These are phyloP conservation scores for Oreonectes daqikongensis DNA, from an alignment of 2,797 vertebrate genomes.

Conservation along the genomic window DNA sequence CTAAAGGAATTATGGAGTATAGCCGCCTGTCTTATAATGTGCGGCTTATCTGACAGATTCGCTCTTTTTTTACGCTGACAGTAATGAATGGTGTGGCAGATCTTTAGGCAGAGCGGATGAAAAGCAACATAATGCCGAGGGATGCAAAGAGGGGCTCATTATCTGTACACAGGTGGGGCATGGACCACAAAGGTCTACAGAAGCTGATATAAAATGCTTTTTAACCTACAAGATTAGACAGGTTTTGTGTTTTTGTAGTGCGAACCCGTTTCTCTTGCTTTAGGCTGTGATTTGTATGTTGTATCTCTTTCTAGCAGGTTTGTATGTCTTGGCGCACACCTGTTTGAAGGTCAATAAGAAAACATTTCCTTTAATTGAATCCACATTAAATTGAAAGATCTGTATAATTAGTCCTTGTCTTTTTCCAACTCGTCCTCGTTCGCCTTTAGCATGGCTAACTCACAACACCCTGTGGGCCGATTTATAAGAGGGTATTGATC, in stretches of 20 bases:
- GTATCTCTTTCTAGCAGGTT: not conserved
- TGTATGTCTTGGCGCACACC: not conserved
- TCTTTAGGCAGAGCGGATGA: constrained; percentile 67
- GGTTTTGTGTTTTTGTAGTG: constrained; percentile 4
- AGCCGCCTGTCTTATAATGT: constrained; percentile 77
- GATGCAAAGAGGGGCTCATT: constrained; percentile 70
- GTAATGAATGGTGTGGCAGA: constrained; percentile 69
- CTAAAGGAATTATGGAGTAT: constrained; percentile 76
- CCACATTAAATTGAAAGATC: constrained; percentile 28
- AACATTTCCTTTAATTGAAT: constrained; percentile 28
- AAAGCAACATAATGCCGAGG: constrained; percentile 64
- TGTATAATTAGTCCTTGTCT: constrained; percentile 54
- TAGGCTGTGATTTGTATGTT: not conserved
- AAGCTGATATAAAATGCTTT: constrained; percentile 67
- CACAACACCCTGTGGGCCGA: constrained; percentile 33
- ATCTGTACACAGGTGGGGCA: constrained; percentile 68
- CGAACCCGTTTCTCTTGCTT: not conserved
- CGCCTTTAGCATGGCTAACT: constrained; percentile 15
- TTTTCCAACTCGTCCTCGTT: constrained; percentile 39
- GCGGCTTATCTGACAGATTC: constrained; percentile 72
- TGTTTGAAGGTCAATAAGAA: constrained; percentile 37
- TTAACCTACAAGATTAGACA: constrained; percentile 36
- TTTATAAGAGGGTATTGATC: constrained; percentile 39
- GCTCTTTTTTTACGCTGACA: constrained; percentile 57
- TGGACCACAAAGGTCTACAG: constrained; percentile 62